Evolutionary conservation across 2,888 invertebrate genomes (phyloP), one percentile per base, ranked within the genome.

Genomic region (Tipula confusa): DNA sequence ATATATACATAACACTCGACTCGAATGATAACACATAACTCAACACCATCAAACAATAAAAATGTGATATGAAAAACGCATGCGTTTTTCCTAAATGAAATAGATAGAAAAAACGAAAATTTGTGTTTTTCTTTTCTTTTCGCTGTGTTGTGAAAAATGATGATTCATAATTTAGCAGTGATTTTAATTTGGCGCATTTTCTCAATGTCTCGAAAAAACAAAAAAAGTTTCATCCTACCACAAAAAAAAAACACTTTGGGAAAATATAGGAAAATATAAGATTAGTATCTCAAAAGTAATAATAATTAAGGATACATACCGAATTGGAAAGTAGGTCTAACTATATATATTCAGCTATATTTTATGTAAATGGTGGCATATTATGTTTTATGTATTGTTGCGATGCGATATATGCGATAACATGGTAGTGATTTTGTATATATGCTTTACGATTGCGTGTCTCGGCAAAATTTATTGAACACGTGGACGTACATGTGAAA

Each of bases 111-210:
- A 64, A 64, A 33, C 6, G 33, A 64, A 64, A 64, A 64, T 13
- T 64, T 24, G 9, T 64, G 24, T 64, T 64, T n/a, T 64, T 24
- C 64, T 64, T 64, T 64, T n/a, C 24, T 24, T 24, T 64, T 64
- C 64, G 24, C 9, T 64, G 64, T n/a, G n/a, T n/a, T n/a, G 64
- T 24, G 31, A 29, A 31, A n/a, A 31, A 80, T 80, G 80, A 80
- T 80, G 80, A 80, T 80, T 80, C 80, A 80, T 80, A n/a, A n/a
- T 80, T 80, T 80, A 80, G 31, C 80, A 80, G 80, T 80, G 29
- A 80, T 29, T 80, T 80, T 80, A 29, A 80, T 29, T 80, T 80
- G 31, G 80, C 80, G 80, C 80, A 80, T 80, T 80, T 80, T 80
- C 64, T 64, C 64, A 64, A 64, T 64, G 64, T 9, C 64, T 64